These are phyloP conservation scores for Barnardius zonarius DNA, from an alignment of 2,113 vertebrate genomes.

Conservation along the genomic window DNA sequence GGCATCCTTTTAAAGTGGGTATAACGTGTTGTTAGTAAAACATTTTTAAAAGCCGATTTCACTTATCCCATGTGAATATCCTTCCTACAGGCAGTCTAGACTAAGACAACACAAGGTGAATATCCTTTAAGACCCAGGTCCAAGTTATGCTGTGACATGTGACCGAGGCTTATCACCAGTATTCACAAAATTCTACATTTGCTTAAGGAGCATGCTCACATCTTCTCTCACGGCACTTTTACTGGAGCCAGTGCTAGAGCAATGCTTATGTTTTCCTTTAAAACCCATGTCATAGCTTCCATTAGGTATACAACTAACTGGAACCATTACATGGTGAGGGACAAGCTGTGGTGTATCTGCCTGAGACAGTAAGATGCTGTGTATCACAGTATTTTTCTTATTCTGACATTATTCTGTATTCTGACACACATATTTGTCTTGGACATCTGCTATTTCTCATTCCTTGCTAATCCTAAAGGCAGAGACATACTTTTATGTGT, in stretches of 20 bases:
- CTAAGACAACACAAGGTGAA: neutral
- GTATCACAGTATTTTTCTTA: neutral
- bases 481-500: neutral
- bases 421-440: neutral
- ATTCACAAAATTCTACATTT: neutral
- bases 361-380: neutral
- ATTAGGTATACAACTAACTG: neutral
- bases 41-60: neutral
- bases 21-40: neutral
- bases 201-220: no score
- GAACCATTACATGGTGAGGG: neutral
- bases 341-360: neutral
- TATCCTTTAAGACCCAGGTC: neutral
- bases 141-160: neutral
- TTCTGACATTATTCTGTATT: neutral
- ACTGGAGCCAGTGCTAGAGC: neutral
- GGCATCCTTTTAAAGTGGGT: neutral
- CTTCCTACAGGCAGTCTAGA: neutral
- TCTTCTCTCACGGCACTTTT: rapidly evolving
- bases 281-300: rapidly evolving
- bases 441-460: conserved; percentile 8
- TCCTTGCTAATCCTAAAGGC: neutral
- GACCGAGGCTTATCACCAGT: neutral
- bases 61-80: neutral
- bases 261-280: neutral